Conservation (phyloP, 2,888 invertebrate species). For the Philopedon plagiatum region DNA sequence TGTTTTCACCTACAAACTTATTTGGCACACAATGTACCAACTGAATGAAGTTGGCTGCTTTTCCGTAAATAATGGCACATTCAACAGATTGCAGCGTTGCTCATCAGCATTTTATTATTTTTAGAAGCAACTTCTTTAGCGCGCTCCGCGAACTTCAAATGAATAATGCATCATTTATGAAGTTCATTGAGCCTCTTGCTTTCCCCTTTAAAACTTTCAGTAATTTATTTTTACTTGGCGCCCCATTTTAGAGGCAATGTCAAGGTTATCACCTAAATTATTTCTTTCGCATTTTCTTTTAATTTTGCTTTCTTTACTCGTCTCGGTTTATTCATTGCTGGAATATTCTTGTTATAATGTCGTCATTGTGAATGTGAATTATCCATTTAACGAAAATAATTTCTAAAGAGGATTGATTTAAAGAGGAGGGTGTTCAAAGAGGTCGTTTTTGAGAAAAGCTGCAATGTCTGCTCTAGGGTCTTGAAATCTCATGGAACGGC, state of each 20-base stretch:
- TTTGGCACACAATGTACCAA: conserved; percentile 2
- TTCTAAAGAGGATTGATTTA: no score
- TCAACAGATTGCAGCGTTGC: conserved; percentile 67
- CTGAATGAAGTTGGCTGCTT: conserved; percentile 31
- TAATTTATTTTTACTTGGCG: conserved; percentile 59
- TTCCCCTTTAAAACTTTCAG: conserved; percentile 59
- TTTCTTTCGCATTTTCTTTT: conserved; percentile 47
- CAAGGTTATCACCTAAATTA: conserved; percentile 55
- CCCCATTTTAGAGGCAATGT: conserved; percentile 55
- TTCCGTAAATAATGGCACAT: conserved; percentile 68
- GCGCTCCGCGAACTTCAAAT: conserved; percentile 60
- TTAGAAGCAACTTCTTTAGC: conserved; percentile 64
- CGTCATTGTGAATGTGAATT: no score
- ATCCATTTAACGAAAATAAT: no score
- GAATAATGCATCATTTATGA: conserved; percentile 64
- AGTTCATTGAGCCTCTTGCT: conserved; percentile 58
- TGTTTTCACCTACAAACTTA: not conserved
- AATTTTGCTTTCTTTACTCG: conserved; percentile 42
- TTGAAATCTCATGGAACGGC: no score
- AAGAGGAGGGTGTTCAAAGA: no score
- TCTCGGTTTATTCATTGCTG: conserved; percentile 15
- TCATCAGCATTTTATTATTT: conserved; percentile 69
- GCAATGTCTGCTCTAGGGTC: no score
- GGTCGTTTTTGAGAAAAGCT: no score
- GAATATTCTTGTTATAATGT: not conserved